Percentiles rank a stretch among this genome's conserved stretches.
These are phyloP conservation scores for Megalurothrips usitatus DNA, from an alignment of 2,888 invertebrate genomes.

Conservation along the genomic window DNA sequence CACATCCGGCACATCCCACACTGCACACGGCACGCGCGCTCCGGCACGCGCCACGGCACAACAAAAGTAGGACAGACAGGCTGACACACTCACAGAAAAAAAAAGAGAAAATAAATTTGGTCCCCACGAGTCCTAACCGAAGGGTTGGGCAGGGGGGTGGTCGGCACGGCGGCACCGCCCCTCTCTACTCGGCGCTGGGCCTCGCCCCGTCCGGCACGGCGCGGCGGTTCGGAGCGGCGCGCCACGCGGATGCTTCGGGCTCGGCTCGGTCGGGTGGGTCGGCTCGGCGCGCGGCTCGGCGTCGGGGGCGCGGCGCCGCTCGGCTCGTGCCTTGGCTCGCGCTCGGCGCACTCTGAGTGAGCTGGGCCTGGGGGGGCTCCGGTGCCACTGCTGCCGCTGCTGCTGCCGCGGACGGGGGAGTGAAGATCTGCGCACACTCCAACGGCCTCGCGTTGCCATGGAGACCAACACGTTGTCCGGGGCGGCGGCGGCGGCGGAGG, in stretches of 20 bases:
- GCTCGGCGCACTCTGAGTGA: constrained; percentile 33
- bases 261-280: constrained; percentile 29
- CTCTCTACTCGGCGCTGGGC: constrained; percentile 20
- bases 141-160: background rate
- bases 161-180: background rate
- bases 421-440: constrained; percentile 29
- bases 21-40: background rate
- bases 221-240: constrained; percentile 34
- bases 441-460: constrained; percentile 31
- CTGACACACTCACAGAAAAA: background rate
- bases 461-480: constrained; percentile 28
- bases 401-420: constrained; percentile 28
- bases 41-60: background rate
- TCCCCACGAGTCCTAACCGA: background rate
- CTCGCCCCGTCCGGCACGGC: constrained; percentile 31
- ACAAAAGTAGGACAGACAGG: background rate
- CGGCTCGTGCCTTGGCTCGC: constrained; percentile 32
- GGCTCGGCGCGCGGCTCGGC: background rate
- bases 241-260: constrained; percentile 35
- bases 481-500: background rate
- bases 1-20: background rate
- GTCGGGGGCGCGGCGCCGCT: constrained; percentile 29
- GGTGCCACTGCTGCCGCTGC: constrained; percentile 21
- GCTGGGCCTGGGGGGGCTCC: constrained; percentile 23
- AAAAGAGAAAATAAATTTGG: background rate